These are phyloP conservation scores for Sialis fuliginosa DNA, from an alignment of 2,888 invertebrate species.

Conservation along the genomic window DNA sequence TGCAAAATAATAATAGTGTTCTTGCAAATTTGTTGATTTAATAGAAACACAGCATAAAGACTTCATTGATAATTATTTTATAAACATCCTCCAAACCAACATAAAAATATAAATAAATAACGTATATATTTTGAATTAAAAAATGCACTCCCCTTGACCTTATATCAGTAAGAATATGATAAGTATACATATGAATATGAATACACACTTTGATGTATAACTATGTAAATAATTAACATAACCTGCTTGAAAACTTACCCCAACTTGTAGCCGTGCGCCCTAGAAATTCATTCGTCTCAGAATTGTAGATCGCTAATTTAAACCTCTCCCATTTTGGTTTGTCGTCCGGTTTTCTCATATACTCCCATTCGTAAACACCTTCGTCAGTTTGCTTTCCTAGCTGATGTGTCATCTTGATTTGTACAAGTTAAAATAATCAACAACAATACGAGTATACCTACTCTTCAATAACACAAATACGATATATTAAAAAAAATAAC, in stretches of 20 bases:
- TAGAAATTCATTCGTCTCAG: slow-evolving; percentile 1
- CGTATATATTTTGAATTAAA: too few relatives aligned
- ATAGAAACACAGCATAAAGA: too few relatives aligned
- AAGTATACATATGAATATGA: not conserved
- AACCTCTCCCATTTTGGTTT: slow-evolving; percentile 12
- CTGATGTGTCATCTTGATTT: not conserved
- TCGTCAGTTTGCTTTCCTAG: slow-evolving; percentile 14
- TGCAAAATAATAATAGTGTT: too few relatives aligned
- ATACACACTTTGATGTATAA: not conserved
- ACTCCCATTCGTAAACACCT: slow-evolving; percentile 15
- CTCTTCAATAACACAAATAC: too few relatives aligned
- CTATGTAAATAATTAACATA: not conserved
- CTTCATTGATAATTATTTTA: too few relatives aligned
- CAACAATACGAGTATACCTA: too few relatives aligned
- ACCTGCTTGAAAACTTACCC: slow-evolving; percentile 2
- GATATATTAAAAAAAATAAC: too few relatives aligned
- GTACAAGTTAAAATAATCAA: too few relatives aligned
- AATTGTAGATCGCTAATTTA: slow-evolving; percentile 5
- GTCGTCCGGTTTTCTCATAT: slow-evolving; percentile 13
- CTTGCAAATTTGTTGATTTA: too few relatives aligned
- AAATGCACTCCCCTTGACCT: not conserved
- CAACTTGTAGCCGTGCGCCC: slow-evolving; percentile 4
- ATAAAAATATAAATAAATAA: too few relatives aligned
- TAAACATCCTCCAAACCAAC: too few relatives aligned
- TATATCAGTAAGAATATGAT: not conserved